These are phyloP conservation scores for Epinotia demarniana DNA, from an alignment of 2,888 invertebrate species.

Conservation along the genomic window DNA sequence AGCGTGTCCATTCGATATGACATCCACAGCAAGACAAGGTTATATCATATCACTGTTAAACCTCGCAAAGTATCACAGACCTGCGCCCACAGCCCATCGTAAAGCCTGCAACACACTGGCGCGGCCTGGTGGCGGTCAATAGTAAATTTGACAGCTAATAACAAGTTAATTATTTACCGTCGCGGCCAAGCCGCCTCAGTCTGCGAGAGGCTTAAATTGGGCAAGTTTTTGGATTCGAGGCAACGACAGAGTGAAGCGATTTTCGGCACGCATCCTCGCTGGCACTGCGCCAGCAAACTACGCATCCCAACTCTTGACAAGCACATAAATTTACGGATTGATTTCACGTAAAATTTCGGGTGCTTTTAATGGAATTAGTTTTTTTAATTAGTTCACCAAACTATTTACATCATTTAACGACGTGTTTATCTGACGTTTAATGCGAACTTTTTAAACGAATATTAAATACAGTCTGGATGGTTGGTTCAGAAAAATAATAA, in stretches of 20 bases:
- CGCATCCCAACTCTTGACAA: conserved; percentile 56
- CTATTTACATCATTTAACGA: neutral
- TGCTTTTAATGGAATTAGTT: conserved; percentile 13
- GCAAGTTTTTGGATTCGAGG: conserved; percentile 19
- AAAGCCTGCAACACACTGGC: no score
- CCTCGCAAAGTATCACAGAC: no score
- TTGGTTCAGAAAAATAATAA: conserved; percentile 31
- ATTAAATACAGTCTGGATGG: neutral
- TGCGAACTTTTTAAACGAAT: conserved; percentile 20
- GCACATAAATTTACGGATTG: conserved; percentile 53
- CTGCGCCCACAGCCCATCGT: no score
- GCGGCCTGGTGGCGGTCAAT: no score
- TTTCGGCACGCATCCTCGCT: conserved; percentile 54
- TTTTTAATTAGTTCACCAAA: neutral
- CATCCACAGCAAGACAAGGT: no score
- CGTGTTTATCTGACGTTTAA: neutral
- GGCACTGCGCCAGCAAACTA: conserved; percentile 52
- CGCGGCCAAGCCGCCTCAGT: no score
- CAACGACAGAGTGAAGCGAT: conserved; percentile 52
- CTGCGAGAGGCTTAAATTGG: no score
- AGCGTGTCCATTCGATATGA: no score
- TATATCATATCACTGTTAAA: no score
- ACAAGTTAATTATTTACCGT: no score
- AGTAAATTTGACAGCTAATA: no score
- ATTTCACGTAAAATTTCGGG: conserved; percentile 41